Conservation (phyloP, 2,888 invertebrate genomes). For the Drosophila affinis region DNA sequence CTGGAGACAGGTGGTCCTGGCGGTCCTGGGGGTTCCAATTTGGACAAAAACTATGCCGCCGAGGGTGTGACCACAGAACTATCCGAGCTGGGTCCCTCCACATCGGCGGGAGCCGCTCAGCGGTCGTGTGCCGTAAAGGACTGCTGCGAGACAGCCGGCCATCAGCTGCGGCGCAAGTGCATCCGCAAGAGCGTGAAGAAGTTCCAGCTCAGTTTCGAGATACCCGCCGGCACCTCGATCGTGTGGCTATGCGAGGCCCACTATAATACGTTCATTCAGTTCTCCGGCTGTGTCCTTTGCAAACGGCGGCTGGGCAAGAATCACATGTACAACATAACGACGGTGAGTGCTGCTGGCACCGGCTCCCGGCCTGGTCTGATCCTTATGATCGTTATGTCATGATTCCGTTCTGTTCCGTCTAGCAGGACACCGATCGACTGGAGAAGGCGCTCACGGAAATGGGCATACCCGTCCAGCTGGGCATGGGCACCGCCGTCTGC, state of each 20-base stretch:
- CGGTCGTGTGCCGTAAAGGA: slow-evolving; percentile 87
- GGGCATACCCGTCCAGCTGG: slow-evolving; percentile 88
- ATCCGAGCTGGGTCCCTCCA: slow-evolving; percentile 31
- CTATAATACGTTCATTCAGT: slow-evolving; percentile 88
- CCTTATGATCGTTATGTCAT: too few relatives aligned
- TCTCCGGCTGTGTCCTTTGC: slow-evolving; percentile 91
- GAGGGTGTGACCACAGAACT: slow-evolving; percentile 23
- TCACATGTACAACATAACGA: slow-evolving; percentile 89
- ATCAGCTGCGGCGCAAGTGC: slow-evolving; percentile 89
- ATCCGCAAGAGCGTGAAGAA: slow-evolving; percentile 88
- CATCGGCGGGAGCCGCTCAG: slow-evolving; percentile 21
- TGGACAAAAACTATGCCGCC: slow-evolving; percentile 47
- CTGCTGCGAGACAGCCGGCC: slow-evolving; percentile 86
- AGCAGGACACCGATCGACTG: slow-evolving; percentile 86
- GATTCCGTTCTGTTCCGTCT: slow-evolving; percentile 20
- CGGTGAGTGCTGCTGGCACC: slow-evolving; percentile 77
- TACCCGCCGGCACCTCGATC: slow-evolving; percentile 85
- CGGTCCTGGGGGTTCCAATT: slow-evolving; percentile 17
- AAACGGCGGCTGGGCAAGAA: slow-evolving; percentile 90
- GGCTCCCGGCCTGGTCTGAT: too few relatives aligned
- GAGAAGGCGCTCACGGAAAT: slow-evolving; percentile 86
- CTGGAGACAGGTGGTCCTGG: slow-evolving; percentile 54
- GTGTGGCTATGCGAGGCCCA: slow-evolving; percentile 89
- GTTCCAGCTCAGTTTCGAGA: slow-evolving; percentile 87
- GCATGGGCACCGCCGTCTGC: slow-evolving; percentile 90